phyloP scores from a whole-genome alignment of 1,140 invertebrate species.

The Bactericera cockerelli region DNA sequence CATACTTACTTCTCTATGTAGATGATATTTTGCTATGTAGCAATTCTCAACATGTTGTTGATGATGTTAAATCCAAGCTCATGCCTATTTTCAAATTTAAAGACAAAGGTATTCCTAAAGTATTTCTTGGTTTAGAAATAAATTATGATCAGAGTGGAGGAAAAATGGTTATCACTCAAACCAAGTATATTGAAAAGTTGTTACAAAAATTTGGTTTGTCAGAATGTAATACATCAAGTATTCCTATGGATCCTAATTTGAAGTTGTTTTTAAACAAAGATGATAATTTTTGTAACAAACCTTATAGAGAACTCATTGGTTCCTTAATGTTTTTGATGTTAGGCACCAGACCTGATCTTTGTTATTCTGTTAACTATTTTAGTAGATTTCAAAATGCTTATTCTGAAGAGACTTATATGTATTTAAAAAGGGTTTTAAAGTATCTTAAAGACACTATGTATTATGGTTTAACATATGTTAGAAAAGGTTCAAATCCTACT shows the following conservation, averaged over 20 bases:
- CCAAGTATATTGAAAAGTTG: conserved; percentile 26
- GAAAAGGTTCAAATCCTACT: background rate
- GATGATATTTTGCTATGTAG: conserved; percentile 27
- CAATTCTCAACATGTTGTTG: conserved; percentile 19
- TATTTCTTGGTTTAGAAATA: conserved; percentile 27
- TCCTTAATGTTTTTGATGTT: conserved; percentile 28
- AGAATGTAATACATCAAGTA: conserved; percentile 25
- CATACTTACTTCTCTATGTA: conserved; percentile 25
- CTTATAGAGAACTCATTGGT: conserved; percentile 28
- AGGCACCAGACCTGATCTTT: conserved; percentile 27
- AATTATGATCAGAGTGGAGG: conserved; percentile 23
- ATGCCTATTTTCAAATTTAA: conserved; percentile 29
- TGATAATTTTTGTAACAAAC: background rate
- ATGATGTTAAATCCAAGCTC: conserved; percentile 23
- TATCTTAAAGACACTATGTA: background rate
- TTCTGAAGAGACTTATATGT: background rate
- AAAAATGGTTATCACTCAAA: conserved; percentile 24
- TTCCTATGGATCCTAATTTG: conserved; percentile 25
- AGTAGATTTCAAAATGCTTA: conserved; percentile 10
- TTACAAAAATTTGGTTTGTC: conserved; percentile 27
- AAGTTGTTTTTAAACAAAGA: conserved; percentile 13
- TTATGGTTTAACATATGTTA: background rate
- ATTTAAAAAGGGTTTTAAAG: too few species aligned
- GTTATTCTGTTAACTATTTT: conserved; percentile 19
- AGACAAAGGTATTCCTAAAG: conserved; percentile 23